Evolutionary conservation across 2,113 vertebrate genomes (phyloP), one percentile per base, ranked within the genome.

Genomic region (Onychostruthus taczanowskii): DNA sequence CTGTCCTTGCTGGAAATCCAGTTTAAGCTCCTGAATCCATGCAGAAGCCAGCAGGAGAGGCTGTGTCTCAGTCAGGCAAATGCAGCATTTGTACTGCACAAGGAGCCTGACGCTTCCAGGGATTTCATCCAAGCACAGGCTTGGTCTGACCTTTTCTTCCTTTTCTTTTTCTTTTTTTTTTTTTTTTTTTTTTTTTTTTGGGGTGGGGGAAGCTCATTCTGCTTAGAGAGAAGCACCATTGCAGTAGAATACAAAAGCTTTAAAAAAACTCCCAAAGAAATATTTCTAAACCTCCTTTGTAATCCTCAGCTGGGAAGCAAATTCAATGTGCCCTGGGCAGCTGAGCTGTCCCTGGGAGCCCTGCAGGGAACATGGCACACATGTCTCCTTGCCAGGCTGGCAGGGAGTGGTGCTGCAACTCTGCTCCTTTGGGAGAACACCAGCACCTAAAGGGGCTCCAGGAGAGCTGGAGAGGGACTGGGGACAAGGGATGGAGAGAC

Each of bases 81-180:
- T 31, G 63, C 63, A 93, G 64, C 41, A 30, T 74, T 78, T 66
- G 70, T 83, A 35, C 64, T 53, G 59, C 59, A 49, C 77, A 31
- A 17, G 31, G 74, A 84, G 64, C 50, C 24, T 0, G 0, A 28
- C n/a, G 59, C n/a, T 90, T 63, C n/a, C 70, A 80, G 86, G 84
- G 69, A 84, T 95, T 88, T 63, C 53, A 82, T 73, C 63, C 1
- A 7, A 6, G 13, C 64, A 35, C 55, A 84, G 26, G 28, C 44
- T 73, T 55, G 70, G 50, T 44, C 30, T 94, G 84, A 85, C 90
- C 81, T 95, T 95, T 94, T 46, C 22, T 83, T 87, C 22, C 2
- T 28, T 37, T 22, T 28, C 19, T 16, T 30, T 43, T 21, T 24
- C 30, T 33, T 23, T 19, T 21, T 43, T 21, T 24, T 33, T 33